Percentiles rank a stretch among this genome's conserved stretches.
Evolutionary conservation across 2,797 vertebrate genomes (phyloP).

Genomic region (Spinus olivaceus): DNA sequence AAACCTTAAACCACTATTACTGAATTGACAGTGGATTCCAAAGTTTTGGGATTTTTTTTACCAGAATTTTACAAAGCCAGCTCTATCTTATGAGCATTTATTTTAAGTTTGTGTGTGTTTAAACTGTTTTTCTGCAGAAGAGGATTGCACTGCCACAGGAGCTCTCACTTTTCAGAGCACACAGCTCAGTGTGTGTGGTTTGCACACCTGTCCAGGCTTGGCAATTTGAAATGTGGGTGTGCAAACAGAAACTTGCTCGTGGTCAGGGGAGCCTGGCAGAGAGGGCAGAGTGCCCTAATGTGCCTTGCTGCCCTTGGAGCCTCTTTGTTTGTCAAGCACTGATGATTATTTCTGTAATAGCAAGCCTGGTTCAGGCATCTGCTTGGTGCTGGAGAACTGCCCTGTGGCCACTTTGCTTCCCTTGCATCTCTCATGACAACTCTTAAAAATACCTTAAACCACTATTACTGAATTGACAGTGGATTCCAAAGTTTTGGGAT

Average conservation of each 20-base stretch:
- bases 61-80: not conserved
- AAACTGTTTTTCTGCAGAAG: fast-evolving
- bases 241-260: not conserved
- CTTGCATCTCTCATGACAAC: not conserved
- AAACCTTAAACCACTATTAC: not conserved
- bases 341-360: not conserved
- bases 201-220: not conserved
- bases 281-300: not conserved
- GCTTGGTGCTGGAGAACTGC: not conserved
- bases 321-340: not conserved
- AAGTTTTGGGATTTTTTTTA: not conserved
- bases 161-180: not conserved
- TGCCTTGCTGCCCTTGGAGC: not conserved
- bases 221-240: not conserved
- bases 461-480: not conserved
- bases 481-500: not conserved
- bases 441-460: not conserved
- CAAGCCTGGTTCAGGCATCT: not conserved
- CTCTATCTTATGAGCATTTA: too few species aligned
- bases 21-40: not conserved
- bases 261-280: not conserved
- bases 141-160: fast-evolving
- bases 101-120: not conserved
- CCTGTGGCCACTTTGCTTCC: not conserved
- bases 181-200: fast-evolving